phyloP scores from a whole-genome alignment of 2,888 invertebrate genomes.

The Neocrepidodera transversa region DNA sequence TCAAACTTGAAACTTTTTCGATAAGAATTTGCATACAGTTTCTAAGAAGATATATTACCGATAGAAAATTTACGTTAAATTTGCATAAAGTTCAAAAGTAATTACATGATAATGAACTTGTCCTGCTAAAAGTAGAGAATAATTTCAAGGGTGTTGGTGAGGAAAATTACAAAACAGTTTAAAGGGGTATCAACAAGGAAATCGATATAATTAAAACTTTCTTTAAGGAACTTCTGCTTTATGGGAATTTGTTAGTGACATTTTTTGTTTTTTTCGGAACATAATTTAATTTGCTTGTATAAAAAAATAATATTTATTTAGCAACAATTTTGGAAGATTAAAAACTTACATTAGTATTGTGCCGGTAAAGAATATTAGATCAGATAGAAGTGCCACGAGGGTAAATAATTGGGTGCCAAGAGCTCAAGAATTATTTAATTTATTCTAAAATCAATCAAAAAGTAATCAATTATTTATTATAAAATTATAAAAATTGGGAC shows the following conservation, averaged over 20 bases:
- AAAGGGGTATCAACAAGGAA: constrained; percentile 11
- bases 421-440: too few relatives aligned
- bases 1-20: not conserved
- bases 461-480: too few relatives aligned
- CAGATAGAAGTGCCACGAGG: too few relatives aligned
- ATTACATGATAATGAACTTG: constrained; percentile 42
- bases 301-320: too few relatives aligned
- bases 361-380: too few relatives aligned
- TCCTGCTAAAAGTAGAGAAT: constrained; percentile 21
- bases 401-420: too few relatives aligned
- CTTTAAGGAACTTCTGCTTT: not conserved
- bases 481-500: too few relatives aligned
- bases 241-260: not conserved
- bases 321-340: too few relatives aligned
- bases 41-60: not conserved
- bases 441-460: too few relatives aligned
- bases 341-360: too few relatives aligned
- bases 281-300: too few relatives aligned
- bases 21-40: not conserved
- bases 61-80: constrained; percentile 15
- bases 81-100: constrained; percentile 35
- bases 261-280: too few relatives aligned
- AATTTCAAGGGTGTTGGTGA: constrained; percentile 3
- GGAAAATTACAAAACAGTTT: constrained; percentile 23
- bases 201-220: constrained; percentile 5